Evolutionary conservation across 2,113 vertebrate genomes (phyloP).

Genomic region (Sinocyclocheilus rhinocerous): DNA sequence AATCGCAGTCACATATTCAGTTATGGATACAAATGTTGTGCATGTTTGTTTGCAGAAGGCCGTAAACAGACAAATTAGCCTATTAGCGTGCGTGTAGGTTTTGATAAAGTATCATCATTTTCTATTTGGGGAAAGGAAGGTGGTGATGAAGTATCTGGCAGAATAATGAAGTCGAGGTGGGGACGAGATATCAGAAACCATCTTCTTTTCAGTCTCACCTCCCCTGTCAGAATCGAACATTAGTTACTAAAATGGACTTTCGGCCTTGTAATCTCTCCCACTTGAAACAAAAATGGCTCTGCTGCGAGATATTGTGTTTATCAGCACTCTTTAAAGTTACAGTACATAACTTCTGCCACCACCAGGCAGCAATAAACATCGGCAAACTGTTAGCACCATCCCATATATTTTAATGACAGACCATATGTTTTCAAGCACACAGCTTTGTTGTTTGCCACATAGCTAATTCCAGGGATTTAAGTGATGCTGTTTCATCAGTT

Average conservation of each 20-base stretch:
- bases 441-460: neutral
- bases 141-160: slow-evolving; percentile 16
- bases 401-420: slow-evolving; percentile 35
- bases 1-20: neutral
- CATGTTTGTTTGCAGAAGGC: slow-evolving; percentile 34
- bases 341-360: slow-evolving; percentile 9
- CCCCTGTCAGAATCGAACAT: neutral
- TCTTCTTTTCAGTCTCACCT: neutral
- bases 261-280: slow-evolving; percentile 1
- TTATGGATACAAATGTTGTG: slow-evolving; percentile 25
- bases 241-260: slow-evolving; percentile 5
- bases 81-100: slow-evolving; percentile 30
- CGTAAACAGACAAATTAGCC: slow-evolving; percentile 49
- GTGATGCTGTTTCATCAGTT: neutral
- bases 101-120: slow-evolving; percentile 46
- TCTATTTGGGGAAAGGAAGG: neutral
- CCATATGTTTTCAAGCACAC: slow-evolving; percentile 21
- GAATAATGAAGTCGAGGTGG: neutral
- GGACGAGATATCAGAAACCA: neutral
- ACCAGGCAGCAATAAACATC: slow-evolving; percentile 9
- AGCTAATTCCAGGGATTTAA: neutral
- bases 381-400: slow-evolving; percentile 10
- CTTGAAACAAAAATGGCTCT: neutral
- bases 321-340: slow-evolving; percentile 27
- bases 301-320: slow-evolving; percentile 1